Percentiles rank a stretch among this genome's conserved stretches.
phyloP scores from a whole-genome alignment of 1,140 invertebrate species.

The Psilanteris sp. region DNA sequence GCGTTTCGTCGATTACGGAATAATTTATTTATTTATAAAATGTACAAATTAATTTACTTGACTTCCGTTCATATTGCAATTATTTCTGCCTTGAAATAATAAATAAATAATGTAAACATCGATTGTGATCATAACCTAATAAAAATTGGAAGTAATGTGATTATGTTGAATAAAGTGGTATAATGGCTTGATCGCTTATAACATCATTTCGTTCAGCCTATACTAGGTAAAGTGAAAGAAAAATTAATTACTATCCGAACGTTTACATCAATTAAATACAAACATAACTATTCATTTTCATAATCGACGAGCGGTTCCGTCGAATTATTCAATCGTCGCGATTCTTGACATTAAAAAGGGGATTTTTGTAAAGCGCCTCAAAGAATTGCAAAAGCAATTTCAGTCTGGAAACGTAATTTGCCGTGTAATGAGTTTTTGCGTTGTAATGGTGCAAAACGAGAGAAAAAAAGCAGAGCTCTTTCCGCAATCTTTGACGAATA shows the following conservation, averaged over 20 bases:
- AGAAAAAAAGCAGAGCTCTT: constrained; percentile 4
- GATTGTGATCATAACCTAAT: too few species aligned
- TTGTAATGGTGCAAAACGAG: constrained; percentile 22
- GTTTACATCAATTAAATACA: not conserved
- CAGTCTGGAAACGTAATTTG: constrained; percentile 37
- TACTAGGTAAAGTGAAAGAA: not conserved
- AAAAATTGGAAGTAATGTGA: constrained; percentile 19
- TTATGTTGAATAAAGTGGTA: constrained; percentile 17
- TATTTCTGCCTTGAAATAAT: too few species aligned
- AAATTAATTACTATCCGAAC: not conserved
- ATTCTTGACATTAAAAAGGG: constrained; percentile 10
- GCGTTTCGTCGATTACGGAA: too few species aligned
- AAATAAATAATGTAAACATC: too few species aligned
- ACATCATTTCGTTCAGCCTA: not conserved
- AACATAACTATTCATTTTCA: not conserved
- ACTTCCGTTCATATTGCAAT: too few species aligned
- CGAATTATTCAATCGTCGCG: constrained; percentile 11
- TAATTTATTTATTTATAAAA: too few species aligned
- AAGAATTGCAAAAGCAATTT: constrained; percentile 41
- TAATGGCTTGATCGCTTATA: not conserved
- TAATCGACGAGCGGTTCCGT: not conserved
- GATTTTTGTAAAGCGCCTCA: constrained; percentile 18
- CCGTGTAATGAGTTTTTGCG: constrained; percentile 48
- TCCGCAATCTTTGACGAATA: constrained; percentile 53
- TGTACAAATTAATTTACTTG: too few species aligned